Conservation (phyloP, 2,113 vertebrate species). For the Emydocephalus ijimae region DNA sequence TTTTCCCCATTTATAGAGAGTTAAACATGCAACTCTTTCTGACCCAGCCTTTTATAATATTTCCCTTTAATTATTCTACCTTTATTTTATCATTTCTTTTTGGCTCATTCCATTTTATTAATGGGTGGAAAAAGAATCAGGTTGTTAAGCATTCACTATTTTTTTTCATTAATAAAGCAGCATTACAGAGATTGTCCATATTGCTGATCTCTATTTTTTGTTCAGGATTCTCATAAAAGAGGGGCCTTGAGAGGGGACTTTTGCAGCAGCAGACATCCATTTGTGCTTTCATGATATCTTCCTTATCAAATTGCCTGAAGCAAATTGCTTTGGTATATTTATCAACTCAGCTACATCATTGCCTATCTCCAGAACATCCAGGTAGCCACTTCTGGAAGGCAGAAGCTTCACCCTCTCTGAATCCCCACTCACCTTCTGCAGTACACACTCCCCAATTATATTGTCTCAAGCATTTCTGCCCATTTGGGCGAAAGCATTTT, state of each 20-base stretch:
- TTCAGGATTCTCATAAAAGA: not conserved
- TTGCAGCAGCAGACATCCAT: not conserved
- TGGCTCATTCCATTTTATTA: not conserved
- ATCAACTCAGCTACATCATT: not conserved
- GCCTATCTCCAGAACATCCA: not conserved
- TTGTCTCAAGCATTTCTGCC: not conserved
- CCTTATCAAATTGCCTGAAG: not conserved
- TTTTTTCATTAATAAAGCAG: not conserved
- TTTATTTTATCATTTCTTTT: not conserved
- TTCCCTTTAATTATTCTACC: not conserved
- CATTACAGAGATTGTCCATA: not conserved
- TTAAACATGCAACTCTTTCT: not conserved
- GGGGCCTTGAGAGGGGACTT: not conserved
- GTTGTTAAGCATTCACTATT: not conserved
- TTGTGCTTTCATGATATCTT: not conserved
- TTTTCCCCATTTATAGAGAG: not conserved
- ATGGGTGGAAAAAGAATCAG: not conserved
- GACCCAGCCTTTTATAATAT: not conserved
- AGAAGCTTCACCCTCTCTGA: not conserved
- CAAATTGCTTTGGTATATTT: not conserved
- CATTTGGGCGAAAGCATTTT: not conserved
- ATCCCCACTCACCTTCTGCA: not conserved
- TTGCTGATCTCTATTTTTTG: not conserved
- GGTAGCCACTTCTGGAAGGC: not conserved
- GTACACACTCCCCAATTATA: not conserved